phyloP scores from a whole-genome alignment of 37 sponge, comb jelly and placozoan species.

The Lycopodina hypogea region DNA sequence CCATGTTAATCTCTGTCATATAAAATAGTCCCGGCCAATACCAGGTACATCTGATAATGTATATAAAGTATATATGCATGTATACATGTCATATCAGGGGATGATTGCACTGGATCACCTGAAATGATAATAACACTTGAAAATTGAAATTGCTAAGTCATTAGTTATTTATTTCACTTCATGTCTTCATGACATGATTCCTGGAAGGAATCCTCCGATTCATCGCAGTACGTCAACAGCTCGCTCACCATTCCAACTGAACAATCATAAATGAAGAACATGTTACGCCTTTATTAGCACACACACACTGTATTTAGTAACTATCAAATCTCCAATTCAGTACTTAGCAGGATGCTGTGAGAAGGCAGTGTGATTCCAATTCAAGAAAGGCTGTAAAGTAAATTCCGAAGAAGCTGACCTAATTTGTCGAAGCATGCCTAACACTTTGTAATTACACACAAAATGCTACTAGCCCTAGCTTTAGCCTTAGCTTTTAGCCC shows the following conservation, averaged over 20 bases:
- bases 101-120: too few relatives aligned
- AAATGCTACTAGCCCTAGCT: neutral
- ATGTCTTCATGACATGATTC: neutral
- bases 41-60: too few relatives aligned
- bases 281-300: neutral
- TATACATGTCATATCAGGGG: too few relatives aligned
- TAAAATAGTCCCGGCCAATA: too few relatives aligned
- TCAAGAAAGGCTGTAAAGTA: too few relatives aligned
- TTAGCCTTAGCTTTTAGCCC: neutral
- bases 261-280: neutral
- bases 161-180: too few relatives aligned
- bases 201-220: conserved; percentile 22
- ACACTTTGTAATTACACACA: neutral
- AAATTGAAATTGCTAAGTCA: too few relatives aligned
- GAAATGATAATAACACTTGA: too few relatives aligned
- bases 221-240: conserved; percentile 40
- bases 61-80: too few relatives aligned
- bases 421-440: neutral
- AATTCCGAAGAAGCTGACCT: too few relatives aligned
- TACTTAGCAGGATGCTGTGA: neutral
- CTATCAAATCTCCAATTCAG: neutral
- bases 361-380: too few relatives aligned
- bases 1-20: too few relatives aligned
- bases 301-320: neutral
- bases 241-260: conserved; percentile 42